Percentiles rank a stretch among this genome's conserved stretches.
These are phyloP conservation scores for Plectropomus leopardus DNA, from an alignment of 2,113 vertebrate species.

Conservation along the genomic window DNA sequence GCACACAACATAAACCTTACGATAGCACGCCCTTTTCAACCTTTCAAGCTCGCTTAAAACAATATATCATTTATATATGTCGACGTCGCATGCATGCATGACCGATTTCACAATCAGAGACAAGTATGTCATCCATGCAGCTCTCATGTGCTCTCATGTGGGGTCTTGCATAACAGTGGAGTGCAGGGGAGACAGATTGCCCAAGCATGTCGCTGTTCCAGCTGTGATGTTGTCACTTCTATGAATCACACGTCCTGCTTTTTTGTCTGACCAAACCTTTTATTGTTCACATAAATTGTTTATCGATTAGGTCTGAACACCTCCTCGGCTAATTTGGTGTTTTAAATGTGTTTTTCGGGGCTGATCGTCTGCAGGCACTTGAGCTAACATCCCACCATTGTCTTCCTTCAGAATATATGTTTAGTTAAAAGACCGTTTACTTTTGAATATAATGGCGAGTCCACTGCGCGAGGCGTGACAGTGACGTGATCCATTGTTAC, in stretches of 20 bases:
- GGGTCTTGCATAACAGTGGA: conserved; percentile 70
- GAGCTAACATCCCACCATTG: conserved; percentile 16
- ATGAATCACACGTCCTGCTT: not conserved
- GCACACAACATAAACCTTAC: not conserved
- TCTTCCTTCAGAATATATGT: not conserved
- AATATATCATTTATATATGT: not conserved
- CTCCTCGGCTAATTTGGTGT: not conserved
- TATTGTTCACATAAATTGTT: not conserved
- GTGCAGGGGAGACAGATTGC: conserved; percentile 35
- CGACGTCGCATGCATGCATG: not conserved
- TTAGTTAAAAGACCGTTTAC: not conserved
- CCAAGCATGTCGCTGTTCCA: conserved; percentile 65
- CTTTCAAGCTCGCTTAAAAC: not conserved
- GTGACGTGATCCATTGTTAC: too few relatives aligned
- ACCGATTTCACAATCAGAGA: not conserved
- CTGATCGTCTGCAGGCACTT: not conserved
- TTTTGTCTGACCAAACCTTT: not conserved
- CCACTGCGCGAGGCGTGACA: fast-evolving
- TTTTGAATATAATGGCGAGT: not conserved
- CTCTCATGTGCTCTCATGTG: conserved; percentile 20
- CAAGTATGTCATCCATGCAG: not conserved
- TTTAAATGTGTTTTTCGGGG: not conserved
- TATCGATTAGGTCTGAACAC: not conserved
- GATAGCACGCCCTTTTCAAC: not conserved
- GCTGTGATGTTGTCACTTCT: conserved; percentile 18